Evolutionary conservation across 2,888 invertebrate genomes (phyloP), one percentile per base, ranked within the genome.

Genomic region (Xanthorhoe spadicearia): DNA sequence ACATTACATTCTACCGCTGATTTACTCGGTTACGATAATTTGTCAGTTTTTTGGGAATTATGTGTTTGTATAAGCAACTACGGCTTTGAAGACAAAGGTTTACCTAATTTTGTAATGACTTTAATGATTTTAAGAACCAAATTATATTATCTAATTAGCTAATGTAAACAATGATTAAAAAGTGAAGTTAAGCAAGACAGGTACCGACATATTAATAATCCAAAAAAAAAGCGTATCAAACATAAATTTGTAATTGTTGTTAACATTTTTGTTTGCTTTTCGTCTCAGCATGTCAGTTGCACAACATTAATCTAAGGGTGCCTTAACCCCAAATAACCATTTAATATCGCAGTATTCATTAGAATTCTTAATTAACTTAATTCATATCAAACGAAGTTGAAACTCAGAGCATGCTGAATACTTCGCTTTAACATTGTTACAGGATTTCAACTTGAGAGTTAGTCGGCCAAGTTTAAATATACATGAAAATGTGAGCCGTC

Each of bases 381-480:
- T 87, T 84, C 84, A 82, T 83, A 83, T 78, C 77, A 81, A 72
- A 82, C 81, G 81, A 83, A 82, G 78, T 79, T 74, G 75, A 77
- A 83, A 81, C 79, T 79, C 74, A 73, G 76, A 81, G 80, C 80
- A 80, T 78, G 75, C 77, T 82, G 80, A 83, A 86, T 83, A 87
- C 85, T 87, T 86, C 81, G 80, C 76, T 61, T 74, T 85, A 88
- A 87, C 82, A 83, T 82, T 85, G 85, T 87, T 86, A 87, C 80
- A 83, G 83, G 86, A 87, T 87, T 86, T 84, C 80, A 77, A 82
- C 79, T 81, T 72, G 75, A 75, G 80, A 87, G 77, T 83, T 78
- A 81, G 77, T 74, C 78, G 76, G 78, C 77, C 75, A 84, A 85
- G 80, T 86, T 88, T 81, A 86, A 86, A 85, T 87, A 81, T 85